phyloP scores from a whole-genome alignment of 2,888 invertebrate genomes.

The Stictocephala bisonia region DNA sequence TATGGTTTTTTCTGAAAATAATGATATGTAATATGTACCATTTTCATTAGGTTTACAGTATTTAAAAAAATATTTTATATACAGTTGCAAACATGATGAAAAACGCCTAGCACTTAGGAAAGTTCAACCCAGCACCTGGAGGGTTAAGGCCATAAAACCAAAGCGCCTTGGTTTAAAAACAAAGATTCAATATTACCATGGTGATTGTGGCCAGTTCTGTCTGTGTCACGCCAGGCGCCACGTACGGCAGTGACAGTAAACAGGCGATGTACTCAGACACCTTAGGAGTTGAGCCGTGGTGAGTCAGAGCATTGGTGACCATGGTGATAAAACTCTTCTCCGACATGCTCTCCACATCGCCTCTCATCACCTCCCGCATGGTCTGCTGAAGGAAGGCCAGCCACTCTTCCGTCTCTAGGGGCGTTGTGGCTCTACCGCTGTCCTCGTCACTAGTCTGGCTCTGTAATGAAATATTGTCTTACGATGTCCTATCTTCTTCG shows the following conservation, averaged over 20 bases:
- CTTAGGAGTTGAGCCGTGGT: slow-evolving; percentile 71
- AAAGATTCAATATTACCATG: not conserved
- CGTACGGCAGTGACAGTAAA: slow-evolving; percentile 74
- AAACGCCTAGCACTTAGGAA: no score
- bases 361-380: slow-evolving; percentile 84
- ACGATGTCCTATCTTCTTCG: no score
- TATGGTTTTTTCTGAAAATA: no score
- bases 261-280: slow-evolving; percentile 74
- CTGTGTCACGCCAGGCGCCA: slow-evolving; percentile 66
- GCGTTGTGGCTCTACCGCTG: slow-evolving; percentile 62
- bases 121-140: no score
- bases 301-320: slow-evolving; percentile 73
- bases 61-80: no score
- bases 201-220: slow-evolving; percentile 58
- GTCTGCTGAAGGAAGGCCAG: slow-evolving; percentile 83
- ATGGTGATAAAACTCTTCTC: slow-evolving; percentile 67
- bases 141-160: no score
- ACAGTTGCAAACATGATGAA: no score
- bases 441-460: slow-evolving; percentile 19
- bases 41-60: no score
- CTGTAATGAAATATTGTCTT: not conserved
- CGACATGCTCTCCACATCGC: slow-evolving; percentile 77
- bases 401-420: slow-evolving; percentile 90
- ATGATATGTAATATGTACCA: no score
- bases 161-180: no score